These are phyloP conservation scores for Plectropomus leopardus DNA, from an alignment of 2,113 vertebrate species.

Conservation along the genomic window DNA sequence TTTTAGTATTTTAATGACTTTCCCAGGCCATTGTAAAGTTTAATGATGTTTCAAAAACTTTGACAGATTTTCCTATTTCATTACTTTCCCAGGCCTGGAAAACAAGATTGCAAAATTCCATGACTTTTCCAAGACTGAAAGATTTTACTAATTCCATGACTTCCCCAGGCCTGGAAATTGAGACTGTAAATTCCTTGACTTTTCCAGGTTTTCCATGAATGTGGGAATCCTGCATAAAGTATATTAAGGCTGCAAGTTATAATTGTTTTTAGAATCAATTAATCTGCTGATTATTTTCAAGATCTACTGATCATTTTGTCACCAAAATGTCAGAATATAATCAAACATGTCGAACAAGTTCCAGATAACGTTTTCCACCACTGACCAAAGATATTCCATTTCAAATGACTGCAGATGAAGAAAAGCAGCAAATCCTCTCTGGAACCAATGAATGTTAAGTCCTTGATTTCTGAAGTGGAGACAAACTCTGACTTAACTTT, in stretches of 20 bases:
- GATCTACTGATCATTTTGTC: neutral
- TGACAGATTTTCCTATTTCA: too few species aligned
- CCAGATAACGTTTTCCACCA: neutral
- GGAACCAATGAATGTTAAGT: neutral
- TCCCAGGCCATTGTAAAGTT: too few species aligned
- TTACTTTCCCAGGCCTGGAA: too few species aligned
- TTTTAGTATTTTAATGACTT: too few species aligned
- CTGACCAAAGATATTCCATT: neutral
- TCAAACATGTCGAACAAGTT: neutral
- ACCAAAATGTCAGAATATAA: neutral
- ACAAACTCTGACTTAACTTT: constrained; percentile 8
- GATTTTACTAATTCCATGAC: too few species aligned
- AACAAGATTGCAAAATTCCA: too few species aligned
- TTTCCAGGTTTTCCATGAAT: too few species aligned
- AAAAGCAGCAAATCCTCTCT: neutral
- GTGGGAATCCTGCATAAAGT: too few species aligned
- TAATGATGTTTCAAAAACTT: too few species aligned
- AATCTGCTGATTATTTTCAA: neutral
- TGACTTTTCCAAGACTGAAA: too few species aligned
- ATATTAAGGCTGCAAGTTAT: neutral
- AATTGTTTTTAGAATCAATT: neutral
- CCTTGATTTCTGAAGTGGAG: neutral
- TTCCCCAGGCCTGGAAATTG: too few species aligned
- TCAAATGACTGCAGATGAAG: neutral
- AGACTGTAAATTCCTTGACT: too few species aligned